These are phyloP conservation scores for Phaethon lepturus DNA, from an alignment of 2,113 vertebrate genomes.

Conservation along the genomic window DNA sequence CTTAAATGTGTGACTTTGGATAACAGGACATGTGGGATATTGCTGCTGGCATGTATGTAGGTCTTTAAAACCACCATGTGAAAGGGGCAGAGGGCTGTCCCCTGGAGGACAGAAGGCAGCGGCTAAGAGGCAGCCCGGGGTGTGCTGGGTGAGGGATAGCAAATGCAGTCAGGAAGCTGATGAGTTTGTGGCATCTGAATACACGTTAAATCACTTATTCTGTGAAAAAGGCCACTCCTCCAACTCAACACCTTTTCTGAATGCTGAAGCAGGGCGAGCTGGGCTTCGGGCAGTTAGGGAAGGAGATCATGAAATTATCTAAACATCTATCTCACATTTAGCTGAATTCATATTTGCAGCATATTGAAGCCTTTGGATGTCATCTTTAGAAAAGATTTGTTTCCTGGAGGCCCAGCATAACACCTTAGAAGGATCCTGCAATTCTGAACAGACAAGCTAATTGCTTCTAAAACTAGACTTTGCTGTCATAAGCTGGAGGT, in stretches of 20 bases:
- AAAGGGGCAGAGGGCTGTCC: neutral
- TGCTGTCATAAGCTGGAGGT: neutral
- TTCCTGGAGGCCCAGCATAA: neutral
- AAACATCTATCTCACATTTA: neutral
- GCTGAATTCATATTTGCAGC: neutral
- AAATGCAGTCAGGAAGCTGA: neutral
- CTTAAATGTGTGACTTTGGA: neutral
- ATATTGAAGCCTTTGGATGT: neutral
- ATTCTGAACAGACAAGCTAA: neutral
- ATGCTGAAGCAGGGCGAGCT: neutral
- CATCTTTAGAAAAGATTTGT: neutral
- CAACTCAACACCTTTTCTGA: neutral
- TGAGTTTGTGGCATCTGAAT: neutral
- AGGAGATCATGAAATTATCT: neutral
- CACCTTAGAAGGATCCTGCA: neutral
- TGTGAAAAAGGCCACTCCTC: neutral
- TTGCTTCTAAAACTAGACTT: neutral
- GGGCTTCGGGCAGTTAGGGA: neutral
- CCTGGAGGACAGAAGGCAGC: neutral
- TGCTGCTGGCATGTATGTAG: neutral
- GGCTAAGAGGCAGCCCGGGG: neutral
- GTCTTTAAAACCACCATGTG: rapidly evolving
- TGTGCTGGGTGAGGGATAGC: neutral
- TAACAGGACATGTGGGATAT: neutral
- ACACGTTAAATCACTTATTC: neutral